phyloP scores from a whole-genome alignment of 2,888 invertebrate species.

The Xylocampa areola region DNA sequence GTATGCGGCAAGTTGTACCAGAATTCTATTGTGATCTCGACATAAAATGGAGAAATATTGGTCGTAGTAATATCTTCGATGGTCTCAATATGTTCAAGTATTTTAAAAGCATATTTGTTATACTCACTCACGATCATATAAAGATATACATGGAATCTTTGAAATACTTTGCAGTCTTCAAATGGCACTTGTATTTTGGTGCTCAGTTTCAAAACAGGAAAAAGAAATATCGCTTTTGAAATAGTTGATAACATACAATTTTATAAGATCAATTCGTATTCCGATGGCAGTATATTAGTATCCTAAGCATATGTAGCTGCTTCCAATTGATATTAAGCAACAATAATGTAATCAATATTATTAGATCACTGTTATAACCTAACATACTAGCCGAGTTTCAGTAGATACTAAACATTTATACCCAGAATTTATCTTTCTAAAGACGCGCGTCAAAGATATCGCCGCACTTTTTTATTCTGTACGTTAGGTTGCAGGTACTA shows the following conservation, averaged over 20 bases:
- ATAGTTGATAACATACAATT: not conserved
- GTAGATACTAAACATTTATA: too few species aligned
- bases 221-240: constrained; percentile 1
- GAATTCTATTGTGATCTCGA: constrained; percentile 44
- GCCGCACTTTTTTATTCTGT: too few species aligned
- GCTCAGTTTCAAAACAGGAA: not conserved
- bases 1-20: constrained; percentile 19
- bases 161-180: constrained; percentile 23
- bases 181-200: constrained; percentile 6
- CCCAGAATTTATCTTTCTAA: too few species aligned
- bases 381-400: too few species aligned
- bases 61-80: constrained; percentile 39
- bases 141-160: constrained; percentile 15
- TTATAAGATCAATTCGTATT: not conserved
- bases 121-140: constrained; percentile 17
- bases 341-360: too few species aligned
- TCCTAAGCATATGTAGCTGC: too few species aligned
- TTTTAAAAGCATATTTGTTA: constrained; percentile 36
- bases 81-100: constrained; percentile 40
- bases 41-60: constrained; percentile 43
- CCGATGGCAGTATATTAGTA: too few species aligned
- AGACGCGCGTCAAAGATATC: too few species aligned
- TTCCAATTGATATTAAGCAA: too few species aligned
- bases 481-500: too few species aligned
- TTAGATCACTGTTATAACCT: too few species aligned